These are phyloP conservation scores for Aselliscus stoliczkanus DNA, from an alignment of 2,797 vertebrate genomes.

Conservation along the genomic window DNA sequence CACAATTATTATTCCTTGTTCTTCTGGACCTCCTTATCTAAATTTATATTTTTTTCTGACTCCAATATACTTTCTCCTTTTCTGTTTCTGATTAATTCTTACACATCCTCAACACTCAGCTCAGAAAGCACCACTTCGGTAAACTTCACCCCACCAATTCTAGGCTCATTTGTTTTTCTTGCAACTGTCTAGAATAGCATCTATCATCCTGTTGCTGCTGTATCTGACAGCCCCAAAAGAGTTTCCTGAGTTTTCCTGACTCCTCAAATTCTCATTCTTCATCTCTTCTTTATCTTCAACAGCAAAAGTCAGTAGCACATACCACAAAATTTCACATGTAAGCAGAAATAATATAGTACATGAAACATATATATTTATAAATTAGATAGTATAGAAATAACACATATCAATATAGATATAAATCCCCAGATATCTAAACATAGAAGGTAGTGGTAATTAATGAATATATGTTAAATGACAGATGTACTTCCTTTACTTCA, in stretches of 20 bases:
- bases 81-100: conserved; percentile 24
- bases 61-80: conserved; percentile 27
- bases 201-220: background rate
- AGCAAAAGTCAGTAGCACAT: background rate
- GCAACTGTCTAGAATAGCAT: background rate
- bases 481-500: background rate
- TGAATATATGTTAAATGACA: background rate
- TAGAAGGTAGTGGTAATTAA: background rate
- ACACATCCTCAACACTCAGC: background rate
- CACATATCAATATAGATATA: background rate
- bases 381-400: background rate
- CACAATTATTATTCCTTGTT: background rate
- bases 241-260: background rate
- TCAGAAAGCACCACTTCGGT: background rate
- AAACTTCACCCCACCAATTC: background rate
- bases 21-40: conserved; percentile 17
- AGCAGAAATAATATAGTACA: background rate
- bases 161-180: conserved; percentile 20
- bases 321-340: background rate
- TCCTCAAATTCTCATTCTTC: background rate
- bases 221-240: background rate
- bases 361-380: background rate
- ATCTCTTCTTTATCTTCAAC: background rate
- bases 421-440: background rate
- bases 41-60: conserved; percentile 10